phyloP scores from a whole-genome alignment of 2,113 vertebrate species.

The Rafetus swinhoei region DNA sequence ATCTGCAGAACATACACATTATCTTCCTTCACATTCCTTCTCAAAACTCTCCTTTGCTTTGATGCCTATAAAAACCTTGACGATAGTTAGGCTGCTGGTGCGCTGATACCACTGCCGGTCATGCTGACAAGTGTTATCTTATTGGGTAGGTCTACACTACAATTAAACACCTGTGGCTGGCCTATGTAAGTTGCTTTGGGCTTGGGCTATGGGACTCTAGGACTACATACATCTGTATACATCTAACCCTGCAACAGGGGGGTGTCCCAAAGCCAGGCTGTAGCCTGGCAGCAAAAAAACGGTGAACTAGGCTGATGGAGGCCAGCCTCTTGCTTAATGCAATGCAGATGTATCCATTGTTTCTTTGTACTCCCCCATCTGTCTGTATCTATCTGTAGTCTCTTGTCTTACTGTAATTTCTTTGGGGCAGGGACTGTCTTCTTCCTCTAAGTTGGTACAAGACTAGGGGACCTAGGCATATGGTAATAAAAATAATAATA shows the following conservation, averaged over 20 bases:
- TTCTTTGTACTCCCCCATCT: background rate
- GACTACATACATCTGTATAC: background rate
- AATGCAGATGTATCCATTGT: background rate
- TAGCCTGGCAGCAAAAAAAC: background rate
- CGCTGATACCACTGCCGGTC: background rate
- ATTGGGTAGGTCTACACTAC: background rate
- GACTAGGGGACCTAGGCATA: background rate
- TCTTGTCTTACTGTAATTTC: background rate
- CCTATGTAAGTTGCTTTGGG: background rate
- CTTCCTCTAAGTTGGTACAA: background rate
- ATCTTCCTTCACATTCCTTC: background rate
- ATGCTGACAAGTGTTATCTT: background rate
- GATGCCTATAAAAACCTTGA: background rate
- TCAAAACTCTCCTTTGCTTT: background rate
- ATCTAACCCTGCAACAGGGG: background rate
- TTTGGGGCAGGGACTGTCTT: background rate
- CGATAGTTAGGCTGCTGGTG: background rate
- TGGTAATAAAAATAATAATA: background rate
- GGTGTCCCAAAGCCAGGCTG: background rate
- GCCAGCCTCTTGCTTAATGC: background rate
- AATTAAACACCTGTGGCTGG: background rate
- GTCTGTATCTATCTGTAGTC: background rate
- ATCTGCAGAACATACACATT: background rate
- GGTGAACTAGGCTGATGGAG: background rate
- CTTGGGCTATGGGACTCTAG: background rate